Percentiles rank a stretch among this genome's conserved stretches.
These are phyloP conservation scores for Oncorhynchus nerka DNA, from an alignment of 2,113 vertebrate species.

Conservation along the genomic window DNA sequence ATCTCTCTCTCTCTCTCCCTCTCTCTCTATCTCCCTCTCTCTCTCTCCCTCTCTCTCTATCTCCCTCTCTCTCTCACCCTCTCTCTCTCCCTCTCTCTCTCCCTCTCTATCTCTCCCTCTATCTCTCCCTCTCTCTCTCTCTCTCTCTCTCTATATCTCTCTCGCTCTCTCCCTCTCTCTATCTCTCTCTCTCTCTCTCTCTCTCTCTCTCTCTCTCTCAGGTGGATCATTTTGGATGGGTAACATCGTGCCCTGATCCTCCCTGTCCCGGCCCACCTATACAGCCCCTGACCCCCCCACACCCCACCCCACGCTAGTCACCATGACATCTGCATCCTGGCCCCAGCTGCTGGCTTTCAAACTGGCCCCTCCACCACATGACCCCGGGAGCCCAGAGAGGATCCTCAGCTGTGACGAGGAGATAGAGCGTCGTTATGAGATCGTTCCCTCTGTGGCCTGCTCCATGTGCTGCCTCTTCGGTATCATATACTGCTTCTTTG, in stretches of 20 bases:
- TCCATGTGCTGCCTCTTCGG: conserved; percentile 99
- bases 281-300: neutral
- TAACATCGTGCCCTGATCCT: conserved; percentile 54
- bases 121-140: too few species aligned
- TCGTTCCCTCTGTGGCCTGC: conserved; percentile 93
- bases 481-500: conserved; percentile 99
- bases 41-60: neutral
- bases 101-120: too few species aligned
- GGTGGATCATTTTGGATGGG: conserved; percentile 51
- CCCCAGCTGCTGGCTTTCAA: conserved; percentile 79
- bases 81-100: too few species aligned
- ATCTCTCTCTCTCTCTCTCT: too few species aligned
- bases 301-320: conserved; percentile 13
- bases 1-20: too few species aligned
- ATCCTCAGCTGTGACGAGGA: conserved; percentile 87
- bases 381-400: conserved; percentile 75
- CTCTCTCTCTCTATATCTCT: conserved; percentile 2
- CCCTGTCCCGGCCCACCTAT: conserved; percentile 27
- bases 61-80: too few species aligned
- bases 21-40: neutral
- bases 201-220: neutral
- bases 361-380: conserved; percentile 76
- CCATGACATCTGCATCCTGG: conserved; percentile 84
- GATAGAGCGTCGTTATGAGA: conserved; percentile 91
- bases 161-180: too few species aligned